Base-by-base conservation (phyloP, 2,113 vertebrate genomes). In the Diphyllodes magnificus region DNA sequence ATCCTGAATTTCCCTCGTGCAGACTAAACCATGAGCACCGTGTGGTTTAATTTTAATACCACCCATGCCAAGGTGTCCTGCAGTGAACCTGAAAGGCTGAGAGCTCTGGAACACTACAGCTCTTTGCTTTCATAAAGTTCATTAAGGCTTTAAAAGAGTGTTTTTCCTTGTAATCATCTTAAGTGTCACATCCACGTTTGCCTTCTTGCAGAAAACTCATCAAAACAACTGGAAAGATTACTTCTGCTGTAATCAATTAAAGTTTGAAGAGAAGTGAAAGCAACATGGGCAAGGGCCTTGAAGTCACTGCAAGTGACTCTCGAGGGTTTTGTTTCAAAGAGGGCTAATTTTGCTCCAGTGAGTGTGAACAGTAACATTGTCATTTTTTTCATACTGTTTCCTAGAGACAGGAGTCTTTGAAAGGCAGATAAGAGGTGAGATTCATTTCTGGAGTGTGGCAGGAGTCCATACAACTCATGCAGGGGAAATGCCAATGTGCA, bases 211-310 rank as follows among this genome's bases (percentile, higher is more conserved):
- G 77, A 86, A 90, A 86, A 70, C 78, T 87, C 64, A 87, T 89
- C 71, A 88, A 90, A 95, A 90, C 83, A 81, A 42, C 86, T 77
- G 57, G 59, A 96, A 90, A 82, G 77, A 90, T 94, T 92, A 75
- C 63, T 94, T 81, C 47, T 85, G 40, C 71, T 80, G 33, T 80
- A 80, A 78, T 92, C 88, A 92, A 82, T 89, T 90, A 42, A 87
- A 91, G 59, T 91, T 60, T 77, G 88, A 82, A 90, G 73, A 86
- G 50, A 88, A 65, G 33, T 66, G 63, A 86, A 94, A 91, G 65
- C 75, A 63, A 65, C 51, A 60, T 30, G 45, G 65, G 33, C 61
- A 79, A 79, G 73, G 71, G 53, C 75, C 95, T 82, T 73, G 77
- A 65, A 75, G 82, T 81, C 51, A 49, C 14, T 94, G 66, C 60